Percentiles rank a stretch among this genome's conserved stretches.
Evolutionary conservation across 2,113 vertebrate genomes (phyloP).

Genomic region (Harpagus bidentatus): DNA sequence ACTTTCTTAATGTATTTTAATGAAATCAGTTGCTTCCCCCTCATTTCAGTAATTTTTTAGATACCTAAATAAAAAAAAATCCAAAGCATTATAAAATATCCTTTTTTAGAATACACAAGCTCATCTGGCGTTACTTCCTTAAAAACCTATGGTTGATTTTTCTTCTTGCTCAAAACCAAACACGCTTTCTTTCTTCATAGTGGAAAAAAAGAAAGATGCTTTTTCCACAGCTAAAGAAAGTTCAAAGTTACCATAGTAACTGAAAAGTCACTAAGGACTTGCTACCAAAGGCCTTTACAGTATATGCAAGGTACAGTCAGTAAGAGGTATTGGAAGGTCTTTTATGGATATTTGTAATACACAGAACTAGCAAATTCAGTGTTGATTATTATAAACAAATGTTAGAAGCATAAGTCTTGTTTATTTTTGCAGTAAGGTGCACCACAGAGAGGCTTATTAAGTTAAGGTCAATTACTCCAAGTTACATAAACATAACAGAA

Average conservation of each 20-base stretch:
- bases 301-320: background rate
- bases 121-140: background rate
- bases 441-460: background rate
- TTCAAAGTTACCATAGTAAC: constrained; percentile 61
- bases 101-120: background rate
- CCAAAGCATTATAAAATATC: background rate
- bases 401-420: background rate
- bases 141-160: background rate
- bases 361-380: background rate
- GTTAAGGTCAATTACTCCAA: background rate
- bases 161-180: background rate
- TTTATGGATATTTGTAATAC: background rate
- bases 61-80: background rate
- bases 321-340: background rate
- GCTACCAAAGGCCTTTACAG: constrained; percentile 4
- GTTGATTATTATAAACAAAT: background rate
- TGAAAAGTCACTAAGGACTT: constrained; percentile 41
- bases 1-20: background rate
- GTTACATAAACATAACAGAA: background rate
- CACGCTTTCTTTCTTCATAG: background rate
- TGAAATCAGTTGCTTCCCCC: background rate
- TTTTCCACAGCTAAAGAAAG: constrained; percentile 12
- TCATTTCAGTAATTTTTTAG: background rate
- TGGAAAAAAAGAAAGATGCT: background rate
- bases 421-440: background rate